A percentile compares a stretch with the other conserved stretches of the same genome.
These are phyloP conservation scores for Oeneis ivallda DNA, from an alignment of 2,888 invertebrate genomes.

Conservation along the genomic window DNA sequence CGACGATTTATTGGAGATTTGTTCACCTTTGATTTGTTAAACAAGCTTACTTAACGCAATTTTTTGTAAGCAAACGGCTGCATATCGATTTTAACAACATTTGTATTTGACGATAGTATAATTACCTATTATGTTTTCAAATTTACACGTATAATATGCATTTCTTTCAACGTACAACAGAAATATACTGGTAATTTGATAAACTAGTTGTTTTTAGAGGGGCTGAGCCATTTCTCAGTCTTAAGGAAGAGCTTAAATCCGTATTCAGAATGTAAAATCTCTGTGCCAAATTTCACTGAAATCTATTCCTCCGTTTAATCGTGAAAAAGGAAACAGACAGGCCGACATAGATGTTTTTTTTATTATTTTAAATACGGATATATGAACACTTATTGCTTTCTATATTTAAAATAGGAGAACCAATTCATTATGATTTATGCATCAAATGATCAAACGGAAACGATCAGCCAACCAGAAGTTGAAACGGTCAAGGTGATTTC, in stretches of 20 bases:
- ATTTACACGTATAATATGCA: neutral
- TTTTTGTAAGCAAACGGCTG: neutral
- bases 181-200: neutral
- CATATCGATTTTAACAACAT: neutral
- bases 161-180: neutral
- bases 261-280: too few species aligned
- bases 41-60: neutral
- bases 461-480: slow-evolving; percentile 18
- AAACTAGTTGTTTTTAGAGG: neutral
- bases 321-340: neutral
- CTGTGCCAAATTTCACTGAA: too few species aligned
- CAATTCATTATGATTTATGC: neutral
- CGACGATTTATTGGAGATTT: slow-evolving; percentile 26
- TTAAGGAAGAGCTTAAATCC: too few species aligned
- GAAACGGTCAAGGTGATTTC: slow-evolving; percentile 29
- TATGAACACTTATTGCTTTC: neutral
- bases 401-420: neutral
- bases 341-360: neutral
- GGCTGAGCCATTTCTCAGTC: neutral
- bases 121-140: neutral
- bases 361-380: slow-evolving; percentile 5
- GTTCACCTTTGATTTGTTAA: slow-evolving; percentile 26
- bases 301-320: neutral
- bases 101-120: neutral
- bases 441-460: neutral